Base-by-base conservation (phyloP, 2,113 vertebrate species). In the Anthoscopus minutus region DNA sequence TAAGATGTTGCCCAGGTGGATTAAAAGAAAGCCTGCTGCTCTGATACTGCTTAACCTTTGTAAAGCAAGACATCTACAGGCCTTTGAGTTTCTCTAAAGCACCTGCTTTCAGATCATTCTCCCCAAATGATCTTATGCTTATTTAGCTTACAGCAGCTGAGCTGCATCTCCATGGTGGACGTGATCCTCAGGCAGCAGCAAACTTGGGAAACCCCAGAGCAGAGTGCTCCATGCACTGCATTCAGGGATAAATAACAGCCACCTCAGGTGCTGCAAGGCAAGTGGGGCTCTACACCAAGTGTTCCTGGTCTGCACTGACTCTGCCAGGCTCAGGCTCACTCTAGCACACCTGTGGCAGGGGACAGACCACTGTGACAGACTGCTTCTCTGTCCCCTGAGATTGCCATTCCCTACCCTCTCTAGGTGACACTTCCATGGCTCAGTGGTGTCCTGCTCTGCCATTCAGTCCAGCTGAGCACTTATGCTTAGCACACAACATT, bases 151-250 rank as follows among this genome's bases (percentile, higher is more conserved):
- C 4, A 11, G 38, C 30, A 81, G n/a, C 62, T 45, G n/a, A 85
- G 56, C 47, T 65, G 9, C 24, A 38, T 4, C 28, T 42, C 16
- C 53, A 62, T 6, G 4, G 0, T 3, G 12, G 54, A 9, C 8
- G 15, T 6, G 6, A 50, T 10, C 13, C 53, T 77, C 28, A 56
- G 51, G 44, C 62, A 84, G 20, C 51, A 58, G 38, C 4, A 30
- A 82, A 13, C 0, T 40, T 47, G 40, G 57, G 27, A 73, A 80
- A 64, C 38, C 18, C 9, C 54, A 79, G 12, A 45, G 5, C 15
- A 28, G 14, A 40, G 38, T 1, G 3, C 13, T 67, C 33, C 23
- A 35, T 35, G 35, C 56, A 57, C 15, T 60, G 23, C n/a, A n/a
- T n/a, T n/a, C n/a, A n/a, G n/a, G n/a, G n/a, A n/a, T n/a, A n/a